Conservation (phyloP, 2,113 vertebrate species). For the Rhagologus leucostigma region DNA sequence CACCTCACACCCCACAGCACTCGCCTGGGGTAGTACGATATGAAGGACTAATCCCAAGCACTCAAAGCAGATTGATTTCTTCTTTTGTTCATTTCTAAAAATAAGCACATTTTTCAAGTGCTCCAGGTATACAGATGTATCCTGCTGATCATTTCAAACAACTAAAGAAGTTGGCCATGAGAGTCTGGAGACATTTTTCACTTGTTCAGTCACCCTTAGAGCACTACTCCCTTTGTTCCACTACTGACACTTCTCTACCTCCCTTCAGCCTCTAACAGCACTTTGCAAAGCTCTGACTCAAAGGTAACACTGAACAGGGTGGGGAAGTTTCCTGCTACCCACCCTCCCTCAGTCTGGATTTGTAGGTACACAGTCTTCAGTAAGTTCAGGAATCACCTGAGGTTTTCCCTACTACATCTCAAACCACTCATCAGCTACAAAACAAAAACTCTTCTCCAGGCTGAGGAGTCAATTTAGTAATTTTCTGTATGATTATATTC, state of each 20-base stretch:
- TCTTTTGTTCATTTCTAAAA: background rate
- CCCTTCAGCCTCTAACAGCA: background rate
- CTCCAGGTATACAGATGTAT: background rate
- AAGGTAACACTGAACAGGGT: background rate
- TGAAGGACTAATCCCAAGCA: background rate
- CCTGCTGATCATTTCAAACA: background rate
- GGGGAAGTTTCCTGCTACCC: background rate
- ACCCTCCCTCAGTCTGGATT: background rate
- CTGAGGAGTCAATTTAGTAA: background rate
- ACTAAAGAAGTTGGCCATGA: background rate
- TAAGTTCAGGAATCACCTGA: background rate
- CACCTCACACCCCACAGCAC: background rate
- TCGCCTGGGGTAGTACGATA: fast-evolving
- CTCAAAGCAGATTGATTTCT: background rate
- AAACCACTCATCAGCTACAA: background rate
- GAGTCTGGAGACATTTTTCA: background rate
- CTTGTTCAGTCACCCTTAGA: background rate
- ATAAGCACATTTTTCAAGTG: background rate
- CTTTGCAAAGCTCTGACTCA: background rate
- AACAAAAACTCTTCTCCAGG: background rate
- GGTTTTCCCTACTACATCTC: background rate
- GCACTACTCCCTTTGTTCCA: background rate
- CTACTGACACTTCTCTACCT: background rate
- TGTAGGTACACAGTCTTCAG: fast-evolving
- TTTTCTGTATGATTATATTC: background rate